phyloP scores from a whole-genome alignment of 1,140 invertebrate species.

The Apis laboriosa region DNA sequence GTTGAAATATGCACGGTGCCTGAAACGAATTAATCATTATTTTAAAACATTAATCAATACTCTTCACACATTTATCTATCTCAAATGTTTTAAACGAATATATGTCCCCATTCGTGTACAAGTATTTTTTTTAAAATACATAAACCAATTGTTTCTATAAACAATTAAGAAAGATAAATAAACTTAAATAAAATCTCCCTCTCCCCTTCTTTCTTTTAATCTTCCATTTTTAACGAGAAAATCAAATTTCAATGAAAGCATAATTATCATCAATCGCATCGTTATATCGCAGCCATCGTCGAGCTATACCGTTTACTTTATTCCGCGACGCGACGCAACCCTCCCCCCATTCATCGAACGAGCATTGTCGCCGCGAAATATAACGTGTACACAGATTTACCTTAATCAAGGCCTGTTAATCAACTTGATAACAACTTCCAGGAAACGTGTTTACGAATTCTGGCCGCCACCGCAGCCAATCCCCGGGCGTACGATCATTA shows the following conservation, averaged over 20 bases:
- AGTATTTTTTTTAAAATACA: too few species aligned
- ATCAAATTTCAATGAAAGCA: too few species aligned
- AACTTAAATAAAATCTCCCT: too few species aligned
- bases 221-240: too few species aligned
- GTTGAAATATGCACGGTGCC: neutral
- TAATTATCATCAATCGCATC: too few species aligned
- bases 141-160: too few species aligned
- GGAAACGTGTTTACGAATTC: constrained; percentile 63
- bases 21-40: neutral
- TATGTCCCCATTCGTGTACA: too few species aligned
- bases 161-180: too few species aligned
- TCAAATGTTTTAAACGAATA: too few species aligned
- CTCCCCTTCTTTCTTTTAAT: too few species aligned
- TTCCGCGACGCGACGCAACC: neutral
- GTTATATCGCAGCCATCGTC: neutral
- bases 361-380: neutral
- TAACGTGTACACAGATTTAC: constrained; percentile 25
- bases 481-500: constrained; percentile 54
- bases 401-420: constrained; percentile 67
- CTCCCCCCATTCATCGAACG: neutral
- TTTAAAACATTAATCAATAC: neutral
- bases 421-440: constrained; percentile 67
- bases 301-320: neutral
- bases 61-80: too few species aligned
- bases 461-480: constrained; percentile 29